Evolutionary conservation across 92 coral and sea anemone species (phyloP), one percentile per base, ranked within the genome.

Genomic region (Diadumene lineata): DNA sequence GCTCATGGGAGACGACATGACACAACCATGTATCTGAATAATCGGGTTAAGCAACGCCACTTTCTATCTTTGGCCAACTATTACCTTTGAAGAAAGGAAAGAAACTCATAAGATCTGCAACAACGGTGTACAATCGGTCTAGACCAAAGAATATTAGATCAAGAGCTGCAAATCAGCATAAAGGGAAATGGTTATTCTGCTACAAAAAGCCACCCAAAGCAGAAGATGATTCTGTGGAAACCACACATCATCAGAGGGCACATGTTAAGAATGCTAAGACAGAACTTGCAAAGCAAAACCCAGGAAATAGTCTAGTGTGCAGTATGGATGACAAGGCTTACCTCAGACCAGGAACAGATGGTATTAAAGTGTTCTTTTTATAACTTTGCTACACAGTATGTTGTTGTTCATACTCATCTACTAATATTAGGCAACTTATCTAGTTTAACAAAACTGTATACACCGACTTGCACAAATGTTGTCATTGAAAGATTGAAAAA

Each of bases 1-100:
- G 82, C 83, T 1, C 92, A 82, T 69, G 92, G 79, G 0, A 48
- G 88, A 38, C 43, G 85, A 10, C 92, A 87, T 60, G 92, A 87
- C 70, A 15, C 82, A 1, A 77, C 69, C 1, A 15, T 82, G 51
- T 82, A 78, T 38, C 23, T 22, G 0, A 50, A 87, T 24, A 77
- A 87, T 30, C 70, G 82, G 0, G 79, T 87, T 8, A 87, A 87
- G 51, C 77, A 78, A 60, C 66, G 73, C 7, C 73, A 87, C 34
- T 87, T 87, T 43, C 69, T 70, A 7, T 22, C 79, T 0, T 16
- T 75, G 0, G 92, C 81, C 11, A 82, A 78, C 50, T 82, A 78
- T 31, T 6, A 22, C 60, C 17, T 53, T 44, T 27, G 1, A 31
- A 67, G 34, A 28, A 11, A 60, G 50, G 87, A 7, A 87, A 78